Conservation (phyloP, 2,888 invertebrate species). For the Chalcosyrphus nemorum region DNA sequence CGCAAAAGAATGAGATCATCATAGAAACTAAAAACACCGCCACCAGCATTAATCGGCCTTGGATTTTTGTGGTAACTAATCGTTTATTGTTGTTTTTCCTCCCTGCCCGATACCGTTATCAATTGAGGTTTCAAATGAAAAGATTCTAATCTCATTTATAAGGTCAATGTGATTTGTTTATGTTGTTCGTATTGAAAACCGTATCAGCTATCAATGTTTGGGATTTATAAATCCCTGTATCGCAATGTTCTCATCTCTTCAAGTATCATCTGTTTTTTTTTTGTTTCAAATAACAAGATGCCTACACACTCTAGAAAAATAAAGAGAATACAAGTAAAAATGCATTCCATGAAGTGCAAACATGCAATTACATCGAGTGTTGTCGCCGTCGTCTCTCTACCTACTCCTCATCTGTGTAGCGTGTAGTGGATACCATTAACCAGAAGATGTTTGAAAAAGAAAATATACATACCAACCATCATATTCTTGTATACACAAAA, state of each 20-base stretch:
- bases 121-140: conserved; percentile 22
- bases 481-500: conserved; percentile 22
- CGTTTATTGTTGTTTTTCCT: not conserved
- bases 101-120: too few relatives aligned
- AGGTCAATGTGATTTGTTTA: not conserved
- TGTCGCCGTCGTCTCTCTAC: conserved; percentile 39
- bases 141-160: not conserved
- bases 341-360: conserved; percentile 68
- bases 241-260: not conserved
- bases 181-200: not conserved
- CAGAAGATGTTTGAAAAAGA: conserved; percentile 28
- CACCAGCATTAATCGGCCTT: conserved; percentile 16
- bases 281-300: conserved; percentile 13
- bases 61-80: conserved; percentile 15
- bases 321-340: conserved; percentile 21
- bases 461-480: conserved; percentile 32
- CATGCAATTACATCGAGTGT: conserved; percentile 70
- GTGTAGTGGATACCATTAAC: conserved; percentile 20
- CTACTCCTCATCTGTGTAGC: too few relatives aligned
- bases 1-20: conserved; percentile 28
- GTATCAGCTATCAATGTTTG: too few relatives aligned
- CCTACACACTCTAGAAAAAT: conserved; percentile 13
- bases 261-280: conserved; percentile 14
- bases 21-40: not conserved
- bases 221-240: not conserved